These are phyloP conservation scores for Bellardia pandia DNA, from an alignment of 2,888 invertebrate species.

Conservation along the genomic window DNA sequence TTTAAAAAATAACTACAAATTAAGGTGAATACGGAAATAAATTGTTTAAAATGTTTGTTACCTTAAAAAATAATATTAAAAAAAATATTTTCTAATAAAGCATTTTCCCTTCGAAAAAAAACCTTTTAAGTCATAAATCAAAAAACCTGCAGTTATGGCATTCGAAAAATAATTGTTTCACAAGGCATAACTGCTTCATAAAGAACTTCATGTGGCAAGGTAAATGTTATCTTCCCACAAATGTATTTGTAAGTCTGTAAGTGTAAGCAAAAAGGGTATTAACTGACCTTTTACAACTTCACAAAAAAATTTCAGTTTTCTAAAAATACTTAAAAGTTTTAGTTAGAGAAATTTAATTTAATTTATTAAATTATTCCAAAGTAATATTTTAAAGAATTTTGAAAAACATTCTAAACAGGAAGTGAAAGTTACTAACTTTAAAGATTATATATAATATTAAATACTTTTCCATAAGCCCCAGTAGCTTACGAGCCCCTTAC, in stretches of 20 bases:
- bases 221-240: neutral
- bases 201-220: neutral
- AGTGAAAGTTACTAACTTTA: no score
- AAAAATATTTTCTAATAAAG: slow-evolving; percentile 17
- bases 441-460: no score
- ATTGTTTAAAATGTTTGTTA: neutral
- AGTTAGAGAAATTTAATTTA: neutral
- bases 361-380: neutral
- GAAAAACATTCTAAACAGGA: no score
- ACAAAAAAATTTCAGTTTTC: neutral
- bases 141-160: slow-evolving; percentile 3
- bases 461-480: no score
- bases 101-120: neutral
- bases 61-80: neutral
- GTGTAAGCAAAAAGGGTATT: neutral
- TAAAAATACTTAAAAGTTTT: no score
- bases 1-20: neutral
- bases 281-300: slow-evolving; percentile 1
- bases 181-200: neutral
- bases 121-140: slow-evolving; percentile 30
- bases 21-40: neutral
- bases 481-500: no score
- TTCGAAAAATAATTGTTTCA: slow-evolving; percentile 15
- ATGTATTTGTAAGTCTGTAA: neutral
- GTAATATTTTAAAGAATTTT: neutral